Conservation (phyloP, 2,797 vertebrate species). For the Dryobates pubescens region DNA sequence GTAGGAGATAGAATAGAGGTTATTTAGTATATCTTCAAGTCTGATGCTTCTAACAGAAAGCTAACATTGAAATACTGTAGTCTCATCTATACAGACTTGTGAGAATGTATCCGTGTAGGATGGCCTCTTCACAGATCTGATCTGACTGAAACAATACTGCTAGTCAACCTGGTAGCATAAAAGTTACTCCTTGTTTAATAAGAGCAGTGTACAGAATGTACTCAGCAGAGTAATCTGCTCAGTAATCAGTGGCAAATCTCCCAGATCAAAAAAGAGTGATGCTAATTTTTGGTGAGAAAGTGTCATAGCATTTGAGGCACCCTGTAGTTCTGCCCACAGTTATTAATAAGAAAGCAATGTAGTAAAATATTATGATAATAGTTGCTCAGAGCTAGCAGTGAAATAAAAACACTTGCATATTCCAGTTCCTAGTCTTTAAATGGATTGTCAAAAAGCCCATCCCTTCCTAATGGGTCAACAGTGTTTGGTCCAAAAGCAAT, state of each 20-base stretch:
- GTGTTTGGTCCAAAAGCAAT: background rate
- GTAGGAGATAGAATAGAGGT: background rate
- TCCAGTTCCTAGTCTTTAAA: background rate
- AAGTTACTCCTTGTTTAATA: background rate
- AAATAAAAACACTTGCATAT: slow-evolving; percentile 1
- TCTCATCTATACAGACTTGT: background rate
- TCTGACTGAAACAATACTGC: background rate
- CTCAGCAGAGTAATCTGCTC: background rate
- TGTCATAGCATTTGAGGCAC: fast-evolving
- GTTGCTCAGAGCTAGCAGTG: background rate
- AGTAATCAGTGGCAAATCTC: background rate
- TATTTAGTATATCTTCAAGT: background rate
- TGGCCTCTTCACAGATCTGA: background rate
- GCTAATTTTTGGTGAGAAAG: slow-evolving; percentile 32
- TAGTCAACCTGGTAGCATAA: background rate
- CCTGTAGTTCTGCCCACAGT: slow-evolving; percentile 1
- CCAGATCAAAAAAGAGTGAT: background rate
- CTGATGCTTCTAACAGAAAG: background rate
- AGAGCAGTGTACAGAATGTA: background rate
- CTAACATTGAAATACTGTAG: background rate
- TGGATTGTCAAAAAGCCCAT: background rate
- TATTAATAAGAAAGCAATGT: background rate
- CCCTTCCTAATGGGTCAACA: background rate
- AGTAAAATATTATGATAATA: slow-evolving; percentile 31
- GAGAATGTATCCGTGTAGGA: background rate